phyloP scores from a whole-genome alignment of 2,888 invertebrate species.

The Agriopis leucophaearia region DNA sequence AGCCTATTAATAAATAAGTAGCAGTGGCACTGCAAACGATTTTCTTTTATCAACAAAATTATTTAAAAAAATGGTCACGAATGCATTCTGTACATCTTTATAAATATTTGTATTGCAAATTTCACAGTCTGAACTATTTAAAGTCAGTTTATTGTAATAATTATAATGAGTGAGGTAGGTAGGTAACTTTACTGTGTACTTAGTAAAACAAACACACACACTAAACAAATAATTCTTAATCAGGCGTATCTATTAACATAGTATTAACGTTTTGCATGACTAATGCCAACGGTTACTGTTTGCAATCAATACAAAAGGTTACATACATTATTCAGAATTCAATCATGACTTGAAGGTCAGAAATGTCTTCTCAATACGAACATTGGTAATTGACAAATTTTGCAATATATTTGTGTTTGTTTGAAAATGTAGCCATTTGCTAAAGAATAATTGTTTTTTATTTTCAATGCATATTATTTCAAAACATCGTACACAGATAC shows the following conservation, averaged over 20 bases:
- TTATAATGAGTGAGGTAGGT: too few species aligned
- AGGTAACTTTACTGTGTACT: neutral
- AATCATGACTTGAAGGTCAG: constrained; percentile 21
- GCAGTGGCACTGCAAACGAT: too few species aligned
- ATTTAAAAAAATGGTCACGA: neutral
- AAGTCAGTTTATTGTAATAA: too few species aligned
- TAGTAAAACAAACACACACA: constrained; percentile 6
- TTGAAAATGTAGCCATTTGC: too few species aligned
- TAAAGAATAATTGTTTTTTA: too few species aligned
- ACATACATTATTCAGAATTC: constrained; percentile 29
- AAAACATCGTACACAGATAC: neutral
- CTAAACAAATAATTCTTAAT: neutral
- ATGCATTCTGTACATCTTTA: too few species aligned
- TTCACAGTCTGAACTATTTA: too few species aligned
- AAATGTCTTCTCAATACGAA: neutral
- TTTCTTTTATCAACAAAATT: neutral
- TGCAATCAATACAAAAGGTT: constrained; percentile 18
- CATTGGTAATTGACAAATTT: neutral
- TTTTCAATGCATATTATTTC: neutral
- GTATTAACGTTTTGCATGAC: constrained; percentile 6
- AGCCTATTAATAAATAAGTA: too few species aligned
- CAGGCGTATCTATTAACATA: neutral
- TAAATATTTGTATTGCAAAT: too few species aligned
- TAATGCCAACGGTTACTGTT: constrained; percentile 1
- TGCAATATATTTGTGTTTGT: neutral